A percentile compares a stretch with the other conserved stretches of the same genome.
phyloP scores from a whole-genome alignment of 2,113 vertebrate genomes.

The Pimephales promelas region DNA sequence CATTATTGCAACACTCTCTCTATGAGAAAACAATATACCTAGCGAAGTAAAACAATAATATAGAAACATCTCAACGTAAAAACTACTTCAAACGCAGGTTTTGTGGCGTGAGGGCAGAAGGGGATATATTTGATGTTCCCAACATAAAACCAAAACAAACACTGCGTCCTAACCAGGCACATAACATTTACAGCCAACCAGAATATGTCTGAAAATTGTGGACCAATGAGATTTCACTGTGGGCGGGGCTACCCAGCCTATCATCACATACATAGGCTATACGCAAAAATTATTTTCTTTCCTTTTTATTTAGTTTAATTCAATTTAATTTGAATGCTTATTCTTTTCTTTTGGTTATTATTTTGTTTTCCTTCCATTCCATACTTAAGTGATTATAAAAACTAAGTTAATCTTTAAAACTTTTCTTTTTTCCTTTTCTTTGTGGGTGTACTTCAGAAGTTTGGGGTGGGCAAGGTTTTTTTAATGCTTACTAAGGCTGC shows the following conservation, averaged over 20 bases:
- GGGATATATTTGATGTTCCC: slow-evolving; percentile 64
- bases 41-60: slow-evolving; percentile 64
- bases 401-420: neutral
- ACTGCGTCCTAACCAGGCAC: slow-evolving; percentile 8
- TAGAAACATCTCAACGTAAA: slow-evolving; percentile 59
- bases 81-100: slow-evolving; percentile 73
- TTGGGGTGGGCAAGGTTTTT: neutral
- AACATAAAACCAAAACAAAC: slow-evolving; percentile 46
- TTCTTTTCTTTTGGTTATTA: neutral
- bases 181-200: neutral
- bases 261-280: too few species aligned
- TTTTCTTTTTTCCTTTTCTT: neutral
- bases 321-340: neutral
- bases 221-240: neutral
- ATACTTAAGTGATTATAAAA: neutral
- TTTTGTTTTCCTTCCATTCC: neutral
- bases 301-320: neutral
- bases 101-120: slow-evolving; percentile 65
- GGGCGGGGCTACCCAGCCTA: neutral
- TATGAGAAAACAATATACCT: slow-evolving; percentile 71
- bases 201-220: neutral
- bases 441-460: neutral
- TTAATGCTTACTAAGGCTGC: neutral
- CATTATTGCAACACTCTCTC: slow-evolving; percentile 79
- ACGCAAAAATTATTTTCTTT: neutral